Evolutionary conservation across 1,140 invertebrate species (phyloP).

Genomic region (Leptinotarsa texana): DNA sequence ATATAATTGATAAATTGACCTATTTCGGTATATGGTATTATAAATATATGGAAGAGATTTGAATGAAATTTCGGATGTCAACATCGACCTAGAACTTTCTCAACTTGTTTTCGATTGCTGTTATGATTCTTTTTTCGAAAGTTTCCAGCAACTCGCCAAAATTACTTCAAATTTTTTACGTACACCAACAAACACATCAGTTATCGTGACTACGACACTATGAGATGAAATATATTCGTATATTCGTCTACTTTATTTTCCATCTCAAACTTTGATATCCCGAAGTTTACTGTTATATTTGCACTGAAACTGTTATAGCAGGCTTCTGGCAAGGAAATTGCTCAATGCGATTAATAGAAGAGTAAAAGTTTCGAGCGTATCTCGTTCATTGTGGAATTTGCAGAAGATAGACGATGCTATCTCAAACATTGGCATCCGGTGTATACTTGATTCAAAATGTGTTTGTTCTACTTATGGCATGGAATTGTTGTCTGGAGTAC

Average conservation of each 20-base stretch:
- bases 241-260: not conserved
- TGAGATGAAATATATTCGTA: no score
- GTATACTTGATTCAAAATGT: not conserved
- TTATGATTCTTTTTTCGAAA: no score
- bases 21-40: no score
- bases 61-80: no score
- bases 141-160: no score
- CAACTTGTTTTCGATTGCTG: no score
- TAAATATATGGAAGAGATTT: no score
- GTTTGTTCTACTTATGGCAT: not conserved
- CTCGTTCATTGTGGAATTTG: constrained; percentile 2
- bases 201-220: no score
- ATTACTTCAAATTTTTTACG: no score
- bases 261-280: not conserved
- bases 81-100: no score
- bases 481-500: not conserved
- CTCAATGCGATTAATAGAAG: not conserved
- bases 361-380: not conserved
- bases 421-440: not conserved
- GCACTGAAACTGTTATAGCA: not conserved
- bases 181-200: no score
- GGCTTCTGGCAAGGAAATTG: not conserved
- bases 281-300: not conserved
- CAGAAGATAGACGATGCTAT: not conserved
- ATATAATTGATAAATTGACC: no score